Percentiles rank a stretch among this genome's conserved stretches.
These are phyloP conservation scores for Macrobrachium rosenbergii DNA, from an alignment of 1,140 invertebrate species.

Conservation along the genomic window DNA sequence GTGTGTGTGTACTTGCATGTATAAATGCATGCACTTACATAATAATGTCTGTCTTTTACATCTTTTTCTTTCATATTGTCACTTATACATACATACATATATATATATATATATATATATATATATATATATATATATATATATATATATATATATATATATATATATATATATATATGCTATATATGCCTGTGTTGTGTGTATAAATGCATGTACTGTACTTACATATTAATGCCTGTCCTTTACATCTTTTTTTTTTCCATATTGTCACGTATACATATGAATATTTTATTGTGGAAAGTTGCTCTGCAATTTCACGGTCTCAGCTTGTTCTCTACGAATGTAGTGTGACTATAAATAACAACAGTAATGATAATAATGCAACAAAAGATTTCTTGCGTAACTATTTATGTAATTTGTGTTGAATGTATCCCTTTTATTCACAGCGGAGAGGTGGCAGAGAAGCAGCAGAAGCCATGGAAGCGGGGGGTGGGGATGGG, in stretches of 20 bases:
- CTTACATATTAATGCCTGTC: not conserved
- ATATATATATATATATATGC: constrained; percentile 7
- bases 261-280: constrained; percentile 22
- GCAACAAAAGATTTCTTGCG: too few relatives aligned
- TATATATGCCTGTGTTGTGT: not conserved
- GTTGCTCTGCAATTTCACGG: too few relatives aligned
- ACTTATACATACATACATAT: constrained; percentile 18
- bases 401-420: not conserved
- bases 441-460: constrained; percentile 76
- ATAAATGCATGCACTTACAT: not conserved
- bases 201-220: not conserved
- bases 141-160: constrained; percentile 20
- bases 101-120: constrained; percentile 24
- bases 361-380: too few relatives aligned
- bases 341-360: too few relatives aligned
- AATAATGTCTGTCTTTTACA: not conserved
- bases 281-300: not conserved
- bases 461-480: constrained; percentile 70
- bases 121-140: constrained; percentile 34
- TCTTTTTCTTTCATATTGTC: too few relatives aligned
- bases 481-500: constrained; percentile 64
- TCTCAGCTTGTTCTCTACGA: too few relatives aligned
- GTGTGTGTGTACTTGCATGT: constrained; percentile 3
- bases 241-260: too few relatives aligned
- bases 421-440: not conserved